Evolutionary conservation across 2,888 invertebrate species (phyloP).

Genomic region (Kuschelorhynchus macadamiae): DNA sequence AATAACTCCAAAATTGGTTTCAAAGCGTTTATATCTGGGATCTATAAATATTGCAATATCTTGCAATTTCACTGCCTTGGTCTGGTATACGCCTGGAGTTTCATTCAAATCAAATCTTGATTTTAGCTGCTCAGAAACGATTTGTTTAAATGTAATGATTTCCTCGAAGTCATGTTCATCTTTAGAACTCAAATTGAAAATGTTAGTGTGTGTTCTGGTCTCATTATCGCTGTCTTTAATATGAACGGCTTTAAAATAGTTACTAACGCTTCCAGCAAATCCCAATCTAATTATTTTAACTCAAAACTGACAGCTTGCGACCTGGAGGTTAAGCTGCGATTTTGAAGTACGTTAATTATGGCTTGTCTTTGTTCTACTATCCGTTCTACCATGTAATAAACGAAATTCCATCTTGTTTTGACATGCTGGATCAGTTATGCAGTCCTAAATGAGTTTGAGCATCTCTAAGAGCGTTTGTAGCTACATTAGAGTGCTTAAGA

Average conservation of each 20-base stretch:
- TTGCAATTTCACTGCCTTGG: conserved; percentile 4
- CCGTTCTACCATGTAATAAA: conserved; percentile 47
- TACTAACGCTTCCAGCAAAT: conserved; percentile 32
- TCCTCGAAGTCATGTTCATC: conserved; percentile 12
- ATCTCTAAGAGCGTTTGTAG: conserved; percentile 41
- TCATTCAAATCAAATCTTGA: conserved; percentile 11
- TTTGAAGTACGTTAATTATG: conserved; percentile 34
- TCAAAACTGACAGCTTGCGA: conserved; percentile 14
- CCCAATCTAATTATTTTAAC: conserved; percentile 39
- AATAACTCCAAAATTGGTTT: conserved; percentile 13
- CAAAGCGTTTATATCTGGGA: conserved; percentile 22
- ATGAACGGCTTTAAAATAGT: conserved; percentile 41
- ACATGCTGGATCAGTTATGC: conserved; percentile 43
- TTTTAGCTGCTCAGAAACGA: conserved; percentile 17
- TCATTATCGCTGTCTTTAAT: conserved; percentile 38
- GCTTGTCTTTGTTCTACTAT: conserved; percentile 49
- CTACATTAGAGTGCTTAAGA: conserved; percentile 51
- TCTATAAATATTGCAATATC: conserved; percentile 30
- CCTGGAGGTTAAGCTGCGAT: conserved; percentile 37
- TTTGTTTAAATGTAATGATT: conserved; percentile 12
- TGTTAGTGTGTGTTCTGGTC: conserved; percentile 31
- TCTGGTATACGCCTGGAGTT: not conserved
- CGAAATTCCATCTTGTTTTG: conserved; percentile 51
- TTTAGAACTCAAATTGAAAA: conserved; percentile 31
- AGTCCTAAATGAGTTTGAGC: conserved; percentile 36